A percentile compares a stretch with the other conserved stretches of the same genome.
These are phyloP conservation scores for Caerostris darwini DNA, from an alignment of 1,140 invertebrate species.

Conservation along the genomic window DNA sequence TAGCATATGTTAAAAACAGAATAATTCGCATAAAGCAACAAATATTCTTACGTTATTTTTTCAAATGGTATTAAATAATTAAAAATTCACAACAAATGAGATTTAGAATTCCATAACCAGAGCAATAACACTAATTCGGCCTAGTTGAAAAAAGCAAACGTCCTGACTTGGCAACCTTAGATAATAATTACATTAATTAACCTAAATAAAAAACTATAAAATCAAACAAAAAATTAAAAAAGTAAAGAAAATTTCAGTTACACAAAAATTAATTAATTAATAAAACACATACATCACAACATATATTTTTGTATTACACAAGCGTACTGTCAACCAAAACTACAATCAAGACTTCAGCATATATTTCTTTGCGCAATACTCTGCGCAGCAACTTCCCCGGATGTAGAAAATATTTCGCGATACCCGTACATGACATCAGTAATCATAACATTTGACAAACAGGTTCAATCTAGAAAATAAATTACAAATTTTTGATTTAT, in stretches of 20 bases:
- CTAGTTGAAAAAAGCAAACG: constrained; percentile 74
- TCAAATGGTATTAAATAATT: neutral
- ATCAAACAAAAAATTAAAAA: neutral
- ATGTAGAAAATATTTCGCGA: constrained; percentile 72
- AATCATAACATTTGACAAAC: constrained; percentile 64
- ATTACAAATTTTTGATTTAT: neutral
- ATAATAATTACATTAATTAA: constrained; percentile 50
- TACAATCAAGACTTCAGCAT: constrained; percentile 62
- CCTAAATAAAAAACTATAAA: constrained; percentile 1
- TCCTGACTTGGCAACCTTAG: constrained; percentile 76
- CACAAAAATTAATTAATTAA: too few species aligned
- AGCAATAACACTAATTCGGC: constrained; percentile 64
- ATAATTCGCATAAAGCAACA: neutral
- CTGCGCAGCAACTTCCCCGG: constrained; percentile 69
- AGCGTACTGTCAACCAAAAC: constrained; percentile 30
- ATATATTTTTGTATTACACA: constrained; percentile 55
- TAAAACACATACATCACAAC: constrained; percentile 52
- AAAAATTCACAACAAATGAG: neutral
- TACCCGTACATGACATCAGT: constrained; percentile 65
- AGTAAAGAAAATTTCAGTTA: neutral
- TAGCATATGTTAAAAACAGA: constrained; percentile 63
- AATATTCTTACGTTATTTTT: neutral
- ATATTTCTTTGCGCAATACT: constrained; percentile 72
- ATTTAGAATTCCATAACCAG: constrained; percentile 35
- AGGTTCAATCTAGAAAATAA: neutral